Conservation (phyloP, 2,113 vertebrate species). For the Terrapene triunguis region DNA sequence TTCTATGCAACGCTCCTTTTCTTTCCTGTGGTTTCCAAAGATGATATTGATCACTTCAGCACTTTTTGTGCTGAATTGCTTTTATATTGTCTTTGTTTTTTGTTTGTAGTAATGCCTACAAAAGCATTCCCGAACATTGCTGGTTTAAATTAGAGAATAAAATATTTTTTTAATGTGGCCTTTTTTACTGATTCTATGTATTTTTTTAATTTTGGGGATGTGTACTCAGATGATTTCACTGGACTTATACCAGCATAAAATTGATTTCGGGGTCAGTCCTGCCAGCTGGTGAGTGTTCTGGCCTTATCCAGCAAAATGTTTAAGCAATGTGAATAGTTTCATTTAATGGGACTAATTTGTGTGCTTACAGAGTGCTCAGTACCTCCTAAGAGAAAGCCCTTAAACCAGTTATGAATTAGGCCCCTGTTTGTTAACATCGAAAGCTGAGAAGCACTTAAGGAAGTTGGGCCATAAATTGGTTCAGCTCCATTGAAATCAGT, state of each 20-base stretch:
- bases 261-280: background rate
- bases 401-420: background rate
- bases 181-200: background rate
- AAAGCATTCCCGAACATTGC: background rate
- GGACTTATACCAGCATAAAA: background rate
- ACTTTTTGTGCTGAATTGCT: background rate
- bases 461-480: background rate
- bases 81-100: background rate
- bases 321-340: background rate
- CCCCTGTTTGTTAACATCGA: background rate
- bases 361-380: constrained; percentile 25
- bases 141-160: background rate
- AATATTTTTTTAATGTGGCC: background rate
- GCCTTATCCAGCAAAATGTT: background rate
- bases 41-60: background rate
- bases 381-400: constrained; percentile 15
- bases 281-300: background rate
- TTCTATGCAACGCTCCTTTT: background rate
- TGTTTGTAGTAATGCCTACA: background rate
- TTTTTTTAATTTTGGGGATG: background rate
- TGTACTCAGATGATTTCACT: background rate
- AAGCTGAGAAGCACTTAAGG: background rate
- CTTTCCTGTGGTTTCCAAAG: background rate
- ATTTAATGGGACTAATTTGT: background rate
- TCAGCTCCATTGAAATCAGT: fast-evolving